Evolutionary conservation across 2,113 vertebrate species (phyloP).

Genomic region (Malurus alboscapulatus): DNA sequence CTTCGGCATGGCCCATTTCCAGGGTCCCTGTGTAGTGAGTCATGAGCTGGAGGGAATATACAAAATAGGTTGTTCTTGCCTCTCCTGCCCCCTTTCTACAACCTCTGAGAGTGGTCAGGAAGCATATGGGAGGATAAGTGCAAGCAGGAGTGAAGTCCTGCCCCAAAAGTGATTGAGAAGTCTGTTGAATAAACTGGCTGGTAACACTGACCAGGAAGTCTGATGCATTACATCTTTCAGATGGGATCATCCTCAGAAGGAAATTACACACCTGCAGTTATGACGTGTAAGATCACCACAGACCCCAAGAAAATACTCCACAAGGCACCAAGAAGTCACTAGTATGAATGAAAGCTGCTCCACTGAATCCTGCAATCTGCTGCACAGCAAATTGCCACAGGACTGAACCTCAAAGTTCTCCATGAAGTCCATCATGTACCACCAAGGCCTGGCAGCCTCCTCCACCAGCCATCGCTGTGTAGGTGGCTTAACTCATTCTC

Average conservation of each 20-base stretch:
- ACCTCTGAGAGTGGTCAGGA: background rate
- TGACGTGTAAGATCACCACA: background rate
- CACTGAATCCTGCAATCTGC: background rate
- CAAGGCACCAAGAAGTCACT: background rate
- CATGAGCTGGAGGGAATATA: background rate
- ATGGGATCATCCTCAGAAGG: background rate
- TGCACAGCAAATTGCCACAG: background rate
- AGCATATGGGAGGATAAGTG: background rate
- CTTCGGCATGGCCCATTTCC: background rate
- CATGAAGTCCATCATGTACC: rapidly evolving
- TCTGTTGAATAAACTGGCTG: background rate
- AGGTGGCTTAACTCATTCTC: background rate
- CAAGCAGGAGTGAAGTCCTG: background rate
- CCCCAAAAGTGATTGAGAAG: background rate
- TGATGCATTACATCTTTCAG: background rate
- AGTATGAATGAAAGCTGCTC: background rate
- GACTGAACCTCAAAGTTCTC: background rate
- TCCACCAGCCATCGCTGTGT: background rate
- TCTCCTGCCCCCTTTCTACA: background rate
- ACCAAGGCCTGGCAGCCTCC: rapidly evolving
- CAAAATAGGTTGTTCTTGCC: background rate
- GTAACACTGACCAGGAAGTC: background rate
- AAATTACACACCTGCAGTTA: background rate
- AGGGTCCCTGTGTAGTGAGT: background rate
- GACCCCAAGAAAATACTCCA: background rate